Conservation (phyloP, 2,113 vertebrate genomes). For the Platysternon megacephalum region DNA sequence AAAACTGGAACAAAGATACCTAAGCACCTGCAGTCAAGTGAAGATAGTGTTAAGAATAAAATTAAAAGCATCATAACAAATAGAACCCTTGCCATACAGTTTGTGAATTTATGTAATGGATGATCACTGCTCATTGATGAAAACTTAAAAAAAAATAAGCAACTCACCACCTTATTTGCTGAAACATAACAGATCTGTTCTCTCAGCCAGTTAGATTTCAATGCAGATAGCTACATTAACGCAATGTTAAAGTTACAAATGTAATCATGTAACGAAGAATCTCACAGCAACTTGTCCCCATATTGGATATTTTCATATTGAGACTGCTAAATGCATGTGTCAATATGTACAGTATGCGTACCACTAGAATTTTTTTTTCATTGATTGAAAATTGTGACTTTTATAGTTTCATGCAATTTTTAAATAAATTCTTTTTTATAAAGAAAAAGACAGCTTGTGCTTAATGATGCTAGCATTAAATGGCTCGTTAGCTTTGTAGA, state of each 20-base stretch:
- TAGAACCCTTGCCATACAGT: neutral
- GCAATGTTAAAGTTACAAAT: neutral
- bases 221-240: neutral
- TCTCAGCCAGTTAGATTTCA: rapidly evolving
- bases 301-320: neutral
- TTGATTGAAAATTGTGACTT: neutral
- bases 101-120: neutral
- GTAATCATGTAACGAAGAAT: neutral
- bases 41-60: neutral
- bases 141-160: neutral
- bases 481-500: neutral
- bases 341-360: too few relatives aligned
- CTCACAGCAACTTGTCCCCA: neutral
- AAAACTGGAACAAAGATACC: conserved; percentile 17
- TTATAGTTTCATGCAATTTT: neutral
- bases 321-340: neutral
- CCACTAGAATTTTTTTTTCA: neutral
- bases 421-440: neutral
- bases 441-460: neutral
- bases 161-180: neutral
- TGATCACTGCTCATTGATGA: neutral
- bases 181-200: neutral
- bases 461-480: neutral
- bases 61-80: neutral
- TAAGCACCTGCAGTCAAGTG: neutral